Conservation (phyloP, 2,888 invertebrate genomes). For the Tiliacea citrago region DNA sequence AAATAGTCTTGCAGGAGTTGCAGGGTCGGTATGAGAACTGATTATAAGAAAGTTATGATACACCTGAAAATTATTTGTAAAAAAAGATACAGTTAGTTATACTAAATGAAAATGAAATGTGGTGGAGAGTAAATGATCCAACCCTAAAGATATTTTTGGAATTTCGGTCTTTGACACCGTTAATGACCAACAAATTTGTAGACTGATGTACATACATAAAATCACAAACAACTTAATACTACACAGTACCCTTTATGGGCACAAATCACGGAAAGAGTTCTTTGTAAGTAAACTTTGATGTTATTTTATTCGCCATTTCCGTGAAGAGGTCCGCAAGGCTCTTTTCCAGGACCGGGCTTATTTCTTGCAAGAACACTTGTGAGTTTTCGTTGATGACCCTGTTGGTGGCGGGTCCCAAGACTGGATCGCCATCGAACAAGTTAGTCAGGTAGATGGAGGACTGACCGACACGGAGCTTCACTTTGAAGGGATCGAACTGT, state of each 20-base stretch:
- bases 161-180: slow-evolving; percentile 51
- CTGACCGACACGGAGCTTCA: slow-evolving; percentile 91
- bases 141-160: slow-evolving; percentile 47
- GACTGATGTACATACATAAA: slow-evolving; percentile 40
- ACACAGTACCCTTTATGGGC: slow-evolving; percentile 28
- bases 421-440: slow-evolving; percentile 92
- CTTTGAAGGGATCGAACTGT: slow-evolving; percentile 92
- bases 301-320: slow-evolving; percentile 93
- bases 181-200: slow-evolving; percentile 23
- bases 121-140: slow-evolving; percentile 11
- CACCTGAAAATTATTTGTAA: slow-evolving; percentile 13
- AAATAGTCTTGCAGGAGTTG: slow-evolving; percentile 35
- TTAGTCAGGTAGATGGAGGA: slow-evolving; percentile 92
- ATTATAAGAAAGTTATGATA: slow-evolving; percentile 9
- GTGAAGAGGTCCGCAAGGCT: slow-evolving; percentile 92
- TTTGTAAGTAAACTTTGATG: slow-evolving; percentile 92
- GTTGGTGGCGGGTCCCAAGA: slow-evolving; percentile 92
- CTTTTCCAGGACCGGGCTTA: slow-evolving; percentile 92
- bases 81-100: slow-evolving; percentile 34
- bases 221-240: slow-evolving; percentile 60
- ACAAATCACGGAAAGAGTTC: slow-evolving; percentile 92
- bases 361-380: slow-evolving; percentile 92
- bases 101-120: slow-evolving; percentile 26
- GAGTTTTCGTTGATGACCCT: slow-evolving; percentile 93
- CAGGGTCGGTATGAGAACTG: slow-evolving; percentile 38